phyloP scores from a whole-genome alignment of 35 echinoderm and acorn worm species.

The Lytechinus variegatus region DNA sequence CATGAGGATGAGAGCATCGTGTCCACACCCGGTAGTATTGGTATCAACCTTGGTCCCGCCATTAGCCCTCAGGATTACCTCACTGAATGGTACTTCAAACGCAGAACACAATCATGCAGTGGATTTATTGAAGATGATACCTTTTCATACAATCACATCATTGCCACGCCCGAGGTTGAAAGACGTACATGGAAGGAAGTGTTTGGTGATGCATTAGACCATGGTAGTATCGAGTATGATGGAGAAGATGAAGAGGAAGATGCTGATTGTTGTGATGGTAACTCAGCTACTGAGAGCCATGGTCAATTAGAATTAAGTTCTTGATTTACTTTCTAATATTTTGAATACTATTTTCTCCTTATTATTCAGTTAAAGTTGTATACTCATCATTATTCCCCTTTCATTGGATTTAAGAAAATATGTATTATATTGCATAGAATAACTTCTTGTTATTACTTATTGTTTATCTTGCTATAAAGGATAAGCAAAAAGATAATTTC shows the following conservation, averaged over 20 bases:
- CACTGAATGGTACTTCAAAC: constrained; percentile 46
- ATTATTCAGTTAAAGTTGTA: neutral
- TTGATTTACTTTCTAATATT: neutral
- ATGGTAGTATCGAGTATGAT: neutral
- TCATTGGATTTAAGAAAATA: neutral
- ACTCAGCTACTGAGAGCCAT: constrained; percentile 49
- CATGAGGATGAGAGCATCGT: neutral
- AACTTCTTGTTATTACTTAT: too few species aligned
- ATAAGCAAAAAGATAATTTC: too few species aligned
- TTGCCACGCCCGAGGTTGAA: constrained; percentile 34
- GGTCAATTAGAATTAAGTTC: constrained; percentile 39
- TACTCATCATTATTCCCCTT: neutral
- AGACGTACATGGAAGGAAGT: constrained; percentile 16
- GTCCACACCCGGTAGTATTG: constrained; percentile 34
- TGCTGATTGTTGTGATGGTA: constrained; percentile 11
- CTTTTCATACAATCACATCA: constrained; percentile 47
- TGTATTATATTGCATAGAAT: too few species aligned
- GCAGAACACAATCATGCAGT: constrained; percentile 1
- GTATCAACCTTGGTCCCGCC: constrained; percentile 34
- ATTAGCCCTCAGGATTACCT: constrained; percentile 34
- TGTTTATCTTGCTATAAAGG: too few species aligned
- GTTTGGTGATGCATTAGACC: neutral
- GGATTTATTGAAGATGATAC: constrained; percentile 46
- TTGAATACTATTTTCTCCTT: neutral
- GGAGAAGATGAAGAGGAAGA: constrained; percentile 29